Base-by-base conservation (phyloP, 2,113 vertebrate genomes). In the Epinephelus fuscoguttatus region DNA sequence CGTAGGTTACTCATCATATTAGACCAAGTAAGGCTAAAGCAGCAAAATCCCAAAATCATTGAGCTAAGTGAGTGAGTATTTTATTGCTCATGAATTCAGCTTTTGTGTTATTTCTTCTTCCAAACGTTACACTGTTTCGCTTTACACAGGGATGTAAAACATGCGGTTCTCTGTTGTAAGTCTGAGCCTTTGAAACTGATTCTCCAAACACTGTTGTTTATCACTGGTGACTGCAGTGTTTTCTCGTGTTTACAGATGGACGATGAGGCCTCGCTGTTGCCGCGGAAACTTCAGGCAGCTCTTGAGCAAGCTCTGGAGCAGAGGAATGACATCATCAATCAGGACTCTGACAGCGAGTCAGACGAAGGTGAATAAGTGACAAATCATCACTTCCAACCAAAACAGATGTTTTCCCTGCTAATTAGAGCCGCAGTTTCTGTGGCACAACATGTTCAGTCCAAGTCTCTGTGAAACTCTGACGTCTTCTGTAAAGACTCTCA, bases 281-380 rank as follows among this genome's bases (percentile, higher is more conserved):
- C 98, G 68, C 97, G 98, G 93, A 99, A 99, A 96, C 79, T 99
- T 83, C 98, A 99, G 94, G 96, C 98, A 6, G 99, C 98, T 93
- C 96, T 99, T 88, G 98, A 99, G 94, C 98, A 98, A 94, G 97
- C 97, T 81, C 95, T 99, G 66, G 98, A 99, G 91, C 97, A 98
- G 93, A 98, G 98, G 93, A 98, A 96, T 23, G 97, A 99, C 91
- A 95, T 99, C 92, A 97, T 98, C 94, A 97, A 96, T 91, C 97
- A 97, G 92, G 99, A 99, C 94, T 98, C 99, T 37, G 98, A 99
- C 88, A 99, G 98, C n/a, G 99, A 99, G 88, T 99, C 98, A 1
- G 98, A 99, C 60, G 98, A 99, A 82, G 98, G 98, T 99, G 94
- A 97, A 92, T 80, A 89, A 80, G 73, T 27, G 81, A 92, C 61